Percentiles rank a stretch among this genome's conserved stretches.
phyloP scores from a whole-genome alignment of 2,113 vertebrate genomes.

The Gobiocypris rarus region DNA sequence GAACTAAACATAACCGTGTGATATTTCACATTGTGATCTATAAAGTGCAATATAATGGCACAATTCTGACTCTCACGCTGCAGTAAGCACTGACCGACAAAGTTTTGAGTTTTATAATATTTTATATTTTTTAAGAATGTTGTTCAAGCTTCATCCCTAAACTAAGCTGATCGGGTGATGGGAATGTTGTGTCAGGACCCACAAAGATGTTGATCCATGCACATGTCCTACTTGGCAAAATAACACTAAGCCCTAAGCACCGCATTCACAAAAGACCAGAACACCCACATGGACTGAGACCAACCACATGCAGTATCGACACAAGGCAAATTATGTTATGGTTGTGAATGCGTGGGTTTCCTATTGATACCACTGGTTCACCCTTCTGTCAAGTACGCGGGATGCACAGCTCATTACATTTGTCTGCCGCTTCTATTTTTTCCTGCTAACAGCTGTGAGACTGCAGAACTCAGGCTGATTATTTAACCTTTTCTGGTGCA shows the following conservation, averaged over 20 bases:
- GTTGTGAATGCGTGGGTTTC: background rate
- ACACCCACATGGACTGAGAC: background rate
- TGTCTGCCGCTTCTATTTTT: background rate
- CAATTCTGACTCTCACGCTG: background rate
- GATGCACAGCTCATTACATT: constrained; percentile 17
- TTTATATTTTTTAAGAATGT: background rate
- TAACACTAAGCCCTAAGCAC: background rate
- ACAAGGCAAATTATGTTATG: constrained; percentile 2
- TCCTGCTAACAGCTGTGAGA: background rate
- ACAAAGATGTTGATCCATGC: constrained; percentile 1
- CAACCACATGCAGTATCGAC: background rate
- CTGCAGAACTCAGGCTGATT: constrained; percentile 17
- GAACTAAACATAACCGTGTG: background rate
- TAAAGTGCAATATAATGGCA: background rate
- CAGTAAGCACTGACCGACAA: background rate
- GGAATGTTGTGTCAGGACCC: background rate
- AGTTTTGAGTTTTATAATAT: background rate
- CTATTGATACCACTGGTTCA: background rate
- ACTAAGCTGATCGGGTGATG: background rate
- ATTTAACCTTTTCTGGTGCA: background rate
- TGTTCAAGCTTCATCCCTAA: background rate
- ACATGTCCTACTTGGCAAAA: background rate
- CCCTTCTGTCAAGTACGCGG: background rate
- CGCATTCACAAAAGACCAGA: background rate
- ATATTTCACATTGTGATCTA: too few relatives aligned